Evolutionary conservation across 2,113 vertebrate species (phyloP), one percentile per base, ranked within the genome.

Genomic region (Cyphomyrus discorhynchus): DNA sequence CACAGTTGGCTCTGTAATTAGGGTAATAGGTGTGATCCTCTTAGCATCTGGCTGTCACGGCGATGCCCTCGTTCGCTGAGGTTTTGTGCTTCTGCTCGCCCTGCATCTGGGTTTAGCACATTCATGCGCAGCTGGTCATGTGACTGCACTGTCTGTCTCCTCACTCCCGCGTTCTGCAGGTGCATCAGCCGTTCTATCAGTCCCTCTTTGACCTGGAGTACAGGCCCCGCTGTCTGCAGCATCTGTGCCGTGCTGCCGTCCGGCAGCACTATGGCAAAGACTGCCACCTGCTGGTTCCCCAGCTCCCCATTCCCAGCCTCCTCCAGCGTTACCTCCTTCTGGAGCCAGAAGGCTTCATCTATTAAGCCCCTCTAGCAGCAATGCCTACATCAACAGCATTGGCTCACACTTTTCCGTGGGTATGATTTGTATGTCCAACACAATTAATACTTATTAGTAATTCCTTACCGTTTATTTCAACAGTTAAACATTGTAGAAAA

Each of bases 311-410:
- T 77, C 97, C 97, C 1, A 88, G 24, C 50, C 0, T 92, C 0
- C 90, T 97, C 77, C 91, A n/a, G 0, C 88, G 89, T 0, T 97
- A 95, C 58, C 93, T 97, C 9, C 95, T 97, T 35, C 84, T 97
- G 92, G 92, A 96, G 50, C 95, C 96, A 0, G 90, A 95, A 35
- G 95, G 95, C 0, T 2, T 91, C 0, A 10, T 97, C n/a, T 85
- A 62, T 24, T 93, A 86, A 87, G 49, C 17, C 66, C 11, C n/a
- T 50, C 62, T 80, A 56, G 62, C n/a, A 9, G 35, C 35, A 77
- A 11, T 84, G 24, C 21, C 42, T 42, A 83, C 19, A 21, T 46
- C 9, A 86, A n/a, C 49, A 50, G 1, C 27, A 31, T 3, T 27
- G 49, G 49, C n/a, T 17, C 47, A 86, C n/a, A 53, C 46, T n/a